Conservation (phyloP, 2,113 vertebrate genomes). For the Gasterosteus aculeatus region DNA sequence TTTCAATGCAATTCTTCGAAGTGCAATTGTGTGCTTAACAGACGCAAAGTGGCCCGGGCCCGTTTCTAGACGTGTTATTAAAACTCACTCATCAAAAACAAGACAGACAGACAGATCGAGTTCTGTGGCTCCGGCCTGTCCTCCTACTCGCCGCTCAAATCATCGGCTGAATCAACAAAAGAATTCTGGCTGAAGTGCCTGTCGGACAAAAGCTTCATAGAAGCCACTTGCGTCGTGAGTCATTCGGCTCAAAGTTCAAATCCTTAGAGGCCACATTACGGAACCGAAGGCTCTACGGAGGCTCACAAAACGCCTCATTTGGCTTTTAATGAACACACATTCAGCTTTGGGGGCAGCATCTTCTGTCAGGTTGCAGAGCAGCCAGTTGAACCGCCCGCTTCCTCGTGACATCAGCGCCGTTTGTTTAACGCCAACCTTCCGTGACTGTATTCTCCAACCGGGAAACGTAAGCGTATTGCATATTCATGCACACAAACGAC, state of each 20-base stretch:
- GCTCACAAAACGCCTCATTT: neutral
- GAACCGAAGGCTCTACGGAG: neutral
- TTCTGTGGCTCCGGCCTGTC: conserved; percentile 20
- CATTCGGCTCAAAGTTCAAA: neutral
- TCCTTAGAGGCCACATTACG: neutral
- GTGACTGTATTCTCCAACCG: neutral
- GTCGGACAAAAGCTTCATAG: neutral
- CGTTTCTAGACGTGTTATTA: conserved; percentile 9
- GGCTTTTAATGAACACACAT: neutral
- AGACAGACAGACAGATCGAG: neutral
- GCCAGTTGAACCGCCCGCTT: too few species aligned
- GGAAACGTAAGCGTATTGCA: too few species aligned
- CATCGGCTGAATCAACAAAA: too few species aligned
- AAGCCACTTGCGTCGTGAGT: neutral
- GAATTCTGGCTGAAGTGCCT: neutral
- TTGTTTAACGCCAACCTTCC: too few species aligned
- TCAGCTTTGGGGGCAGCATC: neutral
- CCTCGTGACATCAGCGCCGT: neutral
- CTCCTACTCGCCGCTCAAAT: fast-evolving
- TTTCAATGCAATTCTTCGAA: neutral
- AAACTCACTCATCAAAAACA: neutral
- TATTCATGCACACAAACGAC: too few species aligned
- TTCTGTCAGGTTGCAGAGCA: neutral
- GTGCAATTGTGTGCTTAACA: neutral
- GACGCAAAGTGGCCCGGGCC: neutral